Percentiles rank a stretch among this genome's conserved stretches.
Evolutionary conservation across 2,113 vertebrate genomes (phyloP).

Genomic region (Rutilus rutilus): DNA sequence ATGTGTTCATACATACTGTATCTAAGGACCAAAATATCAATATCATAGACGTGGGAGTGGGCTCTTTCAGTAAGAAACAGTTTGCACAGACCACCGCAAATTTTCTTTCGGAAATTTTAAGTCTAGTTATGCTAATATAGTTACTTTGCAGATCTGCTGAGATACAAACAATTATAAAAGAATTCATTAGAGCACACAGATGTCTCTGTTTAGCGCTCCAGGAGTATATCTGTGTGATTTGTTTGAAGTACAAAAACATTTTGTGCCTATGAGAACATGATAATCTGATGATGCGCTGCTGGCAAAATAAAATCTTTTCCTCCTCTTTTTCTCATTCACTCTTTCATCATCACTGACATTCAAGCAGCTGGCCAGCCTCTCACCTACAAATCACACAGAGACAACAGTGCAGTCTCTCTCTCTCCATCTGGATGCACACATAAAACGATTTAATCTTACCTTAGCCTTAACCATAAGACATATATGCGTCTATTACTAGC

Average conservation of each 20-base stretch:
- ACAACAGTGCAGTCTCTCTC: constrained; percentile 11
- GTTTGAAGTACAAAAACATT: constrained; percentile 9
- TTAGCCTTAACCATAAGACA: neutral
- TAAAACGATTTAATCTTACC: neutral
- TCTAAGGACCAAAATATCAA: neutral
- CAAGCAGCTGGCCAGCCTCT: constrained; percentile 23
- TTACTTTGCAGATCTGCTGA: neutral
- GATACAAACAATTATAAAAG: neutral
- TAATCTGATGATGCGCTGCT: constrained; percentile 7
- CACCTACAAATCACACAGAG: constrained; percentile 14
- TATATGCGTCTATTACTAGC: neutral
- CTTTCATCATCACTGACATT: constrained; percentile 11
- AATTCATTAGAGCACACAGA: neutral
- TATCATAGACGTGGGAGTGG: neutral
- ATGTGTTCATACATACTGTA: neutral
- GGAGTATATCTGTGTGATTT: neutral
- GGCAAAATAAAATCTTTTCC: constrained; percentile 21
- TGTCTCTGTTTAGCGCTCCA: neutral
- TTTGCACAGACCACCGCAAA: neutral
- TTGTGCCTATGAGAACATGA: constrained; percentile 10
- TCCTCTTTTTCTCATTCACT: constrained; percentile 10
- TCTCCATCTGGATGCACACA: neutral
- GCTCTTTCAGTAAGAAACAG: neutral
- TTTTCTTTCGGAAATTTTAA: neutral
- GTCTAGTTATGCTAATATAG: neutral